These are phyloP conservation scores for Albula glossodonta DNA, from an alignment of 2,113 vertebrate species.

Conservation along the genomic window DNA sequence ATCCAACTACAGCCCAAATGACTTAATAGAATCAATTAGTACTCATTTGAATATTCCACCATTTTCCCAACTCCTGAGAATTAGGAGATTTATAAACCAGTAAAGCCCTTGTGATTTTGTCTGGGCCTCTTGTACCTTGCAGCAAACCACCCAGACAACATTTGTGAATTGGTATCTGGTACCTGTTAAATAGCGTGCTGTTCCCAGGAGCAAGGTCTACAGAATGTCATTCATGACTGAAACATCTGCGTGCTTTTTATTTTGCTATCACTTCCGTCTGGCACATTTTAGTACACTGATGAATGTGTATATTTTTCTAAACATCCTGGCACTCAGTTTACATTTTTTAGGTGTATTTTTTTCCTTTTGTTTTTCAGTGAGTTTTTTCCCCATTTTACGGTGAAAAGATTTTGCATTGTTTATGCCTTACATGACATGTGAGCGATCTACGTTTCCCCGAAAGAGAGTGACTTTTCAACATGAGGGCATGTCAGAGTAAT, in stretches of 20 bases:
- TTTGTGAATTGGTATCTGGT: neutral
- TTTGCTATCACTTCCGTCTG: too few relatives aligned
- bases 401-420: too few relatives aligned
- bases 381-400: too few relatives aligned
- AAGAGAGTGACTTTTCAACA: neutral
- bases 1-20: too few relatives aligned
- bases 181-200: neutral
- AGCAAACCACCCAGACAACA: neutral
- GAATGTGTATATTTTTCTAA: too few relatives aligned
- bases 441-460: neutral
- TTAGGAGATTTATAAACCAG: neutral
- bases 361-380: too few relatives aligned
- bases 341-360: too few relatives aligned
- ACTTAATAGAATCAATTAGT: neutral
- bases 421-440: neutral
- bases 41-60: neutral
- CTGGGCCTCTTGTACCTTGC: neutral
- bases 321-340: too few relatives aligned
- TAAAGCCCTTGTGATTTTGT: neutral
- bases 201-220: too few relatives aligned
- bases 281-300: too few relatives aligned
- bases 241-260: too few relatives aligned
- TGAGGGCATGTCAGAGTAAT: neutral
- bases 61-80: neutral
- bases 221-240: too few relatives aligned